A percentile compares a stretch with the other conserved stretches of the same genome.
Conservation (phyloP, 2,113 vertebrate genomes). For the Salvelinus alpinus region DNA sequence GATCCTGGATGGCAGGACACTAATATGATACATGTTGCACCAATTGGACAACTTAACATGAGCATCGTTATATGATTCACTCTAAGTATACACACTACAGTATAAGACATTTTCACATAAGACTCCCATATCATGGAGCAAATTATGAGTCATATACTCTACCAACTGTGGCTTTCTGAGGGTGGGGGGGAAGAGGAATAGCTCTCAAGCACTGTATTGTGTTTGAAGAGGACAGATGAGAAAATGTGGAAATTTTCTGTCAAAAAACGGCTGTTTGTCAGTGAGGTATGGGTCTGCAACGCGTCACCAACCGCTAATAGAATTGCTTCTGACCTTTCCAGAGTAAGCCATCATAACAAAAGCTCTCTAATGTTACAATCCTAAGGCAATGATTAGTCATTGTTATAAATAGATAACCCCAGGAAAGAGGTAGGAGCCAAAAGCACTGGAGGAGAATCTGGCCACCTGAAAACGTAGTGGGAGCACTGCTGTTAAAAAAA, state of each 20-base stretch:
- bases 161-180: neutral
- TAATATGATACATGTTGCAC: neutral
- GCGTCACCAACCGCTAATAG: conserved; percentile 8
- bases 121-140: neutral
- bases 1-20: neutral
- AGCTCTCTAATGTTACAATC: conserved; percentile 23
- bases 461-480: conserved; percentile 30
- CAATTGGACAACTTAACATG: neutral
- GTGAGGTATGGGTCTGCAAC: conserved; percentile 13
- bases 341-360: conserved; percentile 37
- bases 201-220: conserved; percentile 2
- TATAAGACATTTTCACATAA: neutral
- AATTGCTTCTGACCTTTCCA: conserved; percentile 25
- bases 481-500: conserved; percentile 39
- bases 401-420: conserved; percentile 42
- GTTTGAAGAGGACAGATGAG: neutral
- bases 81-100: neutral
- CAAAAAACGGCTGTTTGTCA: conserved; percentile 25
- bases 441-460: conserved; percentile 20
- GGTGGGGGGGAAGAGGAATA: neutral
- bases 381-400: conserved; percentile 46
- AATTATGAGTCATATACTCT: neutral
- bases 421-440: conserved; percentile 21
- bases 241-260: conserved; percentile 5
- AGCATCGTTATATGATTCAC: too few relatives aligned